Conservation (phyloP, 2,888 invertebrate genomes). For the Synergus gifuensis region DNA sequence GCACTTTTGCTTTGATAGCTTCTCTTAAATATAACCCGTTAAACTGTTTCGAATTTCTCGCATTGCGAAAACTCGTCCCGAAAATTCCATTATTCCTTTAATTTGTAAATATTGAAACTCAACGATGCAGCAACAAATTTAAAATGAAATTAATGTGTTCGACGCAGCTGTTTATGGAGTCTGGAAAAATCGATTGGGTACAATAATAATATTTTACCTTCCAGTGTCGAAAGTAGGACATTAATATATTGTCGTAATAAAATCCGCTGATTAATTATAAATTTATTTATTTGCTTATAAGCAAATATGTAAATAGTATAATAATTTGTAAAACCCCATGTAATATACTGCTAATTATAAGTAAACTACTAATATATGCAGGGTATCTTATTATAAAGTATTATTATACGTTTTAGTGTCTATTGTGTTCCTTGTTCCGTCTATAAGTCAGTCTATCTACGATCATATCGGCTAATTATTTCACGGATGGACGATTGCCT, state of each 20-base stretch:
- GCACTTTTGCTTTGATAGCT: neutral
- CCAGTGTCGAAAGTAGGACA: neutral
- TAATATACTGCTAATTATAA: no score
- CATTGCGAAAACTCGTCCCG: neutral
- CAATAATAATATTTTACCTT: neutral
- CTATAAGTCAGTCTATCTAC: no score
- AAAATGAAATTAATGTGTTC: neutral
- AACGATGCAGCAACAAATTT: neutral
- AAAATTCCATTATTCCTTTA: neutral
- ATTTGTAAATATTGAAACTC: slow-evolving; percentile 7
- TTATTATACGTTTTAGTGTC: no score
- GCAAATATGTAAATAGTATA: no score
- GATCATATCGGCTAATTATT: no score
- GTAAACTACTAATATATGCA: no score
- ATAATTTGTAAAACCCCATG: no score
- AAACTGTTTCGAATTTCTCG: neutral
- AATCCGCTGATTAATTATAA: neutral
- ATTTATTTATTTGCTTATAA: no score
- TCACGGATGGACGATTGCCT: no score
- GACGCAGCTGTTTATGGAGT: neutral
- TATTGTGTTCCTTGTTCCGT: no score
- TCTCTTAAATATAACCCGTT: neutral
- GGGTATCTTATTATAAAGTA: no score
- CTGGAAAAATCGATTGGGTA: neutral
- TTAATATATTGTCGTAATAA: neutral